A percentile compares a stretch with the other conserved stretches of the same genome.
phyloP scores from a whole-genome alignment of 2,113 vertebrate species.

The Catharus fuscescens region DNA sequence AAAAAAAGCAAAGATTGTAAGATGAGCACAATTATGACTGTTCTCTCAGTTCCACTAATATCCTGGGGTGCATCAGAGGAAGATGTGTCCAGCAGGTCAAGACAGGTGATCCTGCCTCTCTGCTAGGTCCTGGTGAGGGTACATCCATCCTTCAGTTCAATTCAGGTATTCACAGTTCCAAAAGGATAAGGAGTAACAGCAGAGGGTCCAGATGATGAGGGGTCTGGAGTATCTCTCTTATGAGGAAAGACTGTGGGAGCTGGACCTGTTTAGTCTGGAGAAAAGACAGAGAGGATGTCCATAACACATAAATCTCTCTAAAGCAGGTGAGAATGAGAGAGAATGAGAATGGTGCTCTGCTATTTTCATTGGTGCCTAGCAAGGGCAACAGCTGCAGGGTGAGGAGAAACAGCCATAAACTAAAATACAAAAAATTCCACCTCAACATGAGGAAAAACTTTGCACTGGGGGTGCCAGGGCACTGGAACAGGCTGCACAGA shows the following conservation, averaged over 20 bases:
- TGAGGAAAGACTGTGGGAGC: not conserved
- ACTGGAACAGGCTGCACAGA: not conserved
- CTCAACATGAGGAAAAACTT: not conserved
- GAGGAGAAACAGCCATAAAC: not conserved
- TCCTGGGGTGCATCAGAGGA: not conserved
- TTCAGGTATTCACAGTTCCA: not conserved
- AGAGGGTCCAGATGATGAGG: not conserved
- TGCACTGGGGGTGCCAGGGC: not conserved
- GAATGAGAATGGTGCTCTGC: too few species aligned
- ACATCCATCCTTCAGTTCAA: not conserved
- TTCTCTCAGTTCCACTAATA: not conserved
- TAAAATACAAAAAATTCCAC: not conserved
- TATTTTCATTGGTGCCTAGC: not conserved
- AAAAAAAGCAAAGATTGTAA: not conserved
- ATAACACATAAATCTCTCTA: not conserved
- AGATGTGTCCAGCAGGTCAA: not conserved
- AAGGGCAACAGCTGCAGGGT: accelerated
- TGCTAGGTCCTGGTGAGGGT: not conserved
- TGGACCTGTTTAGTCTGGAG: not conserved
- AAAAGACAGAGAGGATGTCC: not conserved
- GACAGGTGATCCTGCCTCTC: too few species aligned
- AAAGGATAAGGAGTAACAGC: not conserved
- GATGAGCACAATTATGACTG: not conserved
- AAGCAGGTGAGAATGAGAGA: too few species aligned
- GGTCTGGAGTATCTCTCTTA: not conserved